phyloP scores from a whole-genome alignment of 2,797 vertebrate genomes.

The Gallirallus australis region DNA sequence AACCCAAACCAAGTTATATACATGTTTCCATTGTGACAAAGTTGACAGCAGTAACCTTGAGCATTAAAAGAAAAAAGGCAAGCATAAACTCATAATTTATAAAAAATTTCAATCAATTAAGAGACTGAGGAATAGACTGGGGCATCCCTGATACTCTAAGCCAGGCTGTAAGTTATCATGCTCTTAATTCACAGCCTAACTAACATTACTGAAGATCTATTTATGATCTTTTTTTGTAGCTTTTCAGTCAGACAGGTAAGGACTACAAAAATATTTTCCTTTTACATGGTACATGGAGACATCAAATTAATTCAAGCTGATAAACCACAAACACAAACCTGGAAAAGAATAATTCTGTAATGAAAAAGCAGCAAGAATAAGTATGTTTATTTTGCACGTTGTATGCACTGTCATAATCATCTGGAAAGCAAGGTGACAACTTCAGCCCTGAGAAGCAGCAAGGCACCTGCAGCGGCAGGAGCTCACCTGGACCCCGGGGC shows the following conservation, averaged over 20 bases:
- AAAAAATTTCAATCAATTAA: not conserved
- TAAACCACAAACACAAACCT: rapidly evolving
- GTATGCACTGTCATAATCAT: rapidly evolving
- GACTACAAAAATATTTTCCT: not conserved
- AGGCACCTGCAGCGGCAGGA: no score
- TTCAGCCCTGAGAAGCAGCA: not conserved
- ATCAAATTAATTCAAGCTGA: not conserved
- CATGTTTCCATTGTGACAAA: not conserved
- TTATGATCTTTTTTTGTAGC: not conserved
- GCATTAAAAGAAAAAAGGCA: not conserved
- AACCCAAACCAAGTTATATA: no score
- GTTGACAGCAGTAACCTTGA: not conserved
- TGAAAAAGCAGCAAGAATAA: not conserved
- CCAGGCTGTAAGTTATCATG: not conserved
- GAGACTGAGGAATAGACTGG: not conserved
- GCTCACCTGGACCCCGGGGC: no score
- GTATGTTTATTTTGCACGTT: not conserved
- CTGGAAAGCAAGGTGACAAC: not conserved
- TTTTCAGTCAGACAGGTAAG: not conserved
- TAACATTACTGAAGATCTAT: not conserved
- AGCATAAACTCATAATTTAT: not conserved
- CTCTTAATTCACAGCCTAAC: not conserved
- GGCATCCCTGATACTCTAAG: not conserved
- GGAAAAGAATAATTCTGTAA: not conserved
- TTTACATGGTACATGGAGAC: not conserved